Base-by-base conservation (phyloP, 2,888 invertebrate genomes). In the Nasonia oneida region DNA sequence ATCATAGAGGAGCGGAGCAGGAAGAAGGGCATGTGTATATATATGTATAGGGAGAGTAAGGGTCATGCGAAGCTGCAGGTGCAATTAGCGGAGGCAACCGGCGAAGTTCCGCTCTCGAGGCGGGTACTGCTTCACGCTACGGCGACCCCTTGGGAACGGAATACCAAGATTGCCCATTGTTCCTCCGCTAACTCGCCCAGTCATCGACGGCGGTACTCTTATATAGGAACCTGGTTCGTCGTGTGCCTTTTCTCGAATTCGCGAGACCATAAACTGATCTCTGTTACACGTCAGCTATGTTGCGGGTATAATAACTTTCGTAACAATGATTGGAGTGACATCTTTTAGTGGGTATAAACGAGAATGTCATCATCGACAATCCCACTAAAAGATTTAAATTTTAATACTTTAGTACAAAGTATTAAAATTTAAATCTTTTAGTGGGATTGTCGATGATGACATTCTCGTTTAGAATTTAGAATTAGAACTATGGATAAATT, bases 21-120 rank as follows among this genome's bases (percentile, higher is more conserved):
- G 64, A 10, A 29, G 64, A 12, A 29, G 29, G 18, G n/a, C 57
- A n/a, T 15, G 18, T 23, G 8, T 8, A 23, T 61, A 23, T n/a
- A 8, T 61, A 8, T 29, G 29, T 29, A 29, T 29, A 29, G 29
- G 1, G 29, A 29, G 29, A 74, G 74, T 8, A 12, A 47, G 42
- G 50, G 78, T n/a, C 79, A 39, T 23, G 70, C 70, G 39, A 39
- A n/a, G 71, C 42, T 88, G 90, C 89, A 89, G 88, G 88, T 89
- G 90, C 91, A 93, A 93, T 93, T 93, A 93, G 90, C 89, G 89
- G 88, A 90, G 90, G 92, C 91, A 92, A 89, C 89, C 88, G 90
- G 91, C 92, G 92, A 89, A 93, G 92, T 92, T 93, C 93, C 93
- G 92, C 90, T 90, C 64, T 90, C 64, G 84, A 81, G 57, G 88